A percentile compares a stretch with the other conserved stretches of the same genome.
phyloP scores from a whole-genome alignment of 2,888 invertebrate genomes.

The Arctia plantaginis region DNA sequence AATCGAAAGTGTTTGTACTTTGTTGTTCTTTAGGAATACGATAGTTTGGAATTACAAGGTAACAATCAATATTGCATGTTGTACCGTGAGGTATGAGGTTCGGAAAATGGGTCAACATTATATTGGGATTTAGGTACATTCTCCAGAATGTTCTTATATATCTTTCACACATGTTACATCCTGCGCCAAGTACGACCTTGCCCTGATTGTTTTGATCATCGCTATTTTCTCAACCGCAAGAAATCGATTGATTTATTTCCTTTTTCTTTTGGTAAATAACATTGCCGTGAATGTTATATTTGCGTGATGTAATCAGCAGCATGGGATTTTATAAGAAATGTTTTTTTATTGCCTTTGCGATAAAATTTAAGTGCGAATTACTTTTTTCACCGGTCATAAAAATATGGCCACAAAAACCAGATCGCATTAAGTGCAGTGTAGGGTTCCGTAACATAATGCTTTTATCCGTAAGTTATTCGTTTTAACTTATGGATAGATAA shows the following conservation, averaged over 20 bases:
- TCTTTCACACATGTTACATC: slow-evolving; percentile 27
- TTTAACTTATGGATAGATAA: no score
- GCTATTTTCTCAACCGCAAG: slow-evolving; percentile 26
- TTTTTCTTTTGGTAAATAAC: slow-evolving; percentile 24
- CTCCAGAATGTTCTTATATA: slow-evolving; percentile 20
- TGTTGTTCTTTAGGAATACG: no score
- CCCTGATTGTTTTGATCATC: slow-evolving; percentile 27
- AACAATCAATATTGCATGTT: slow-evolving; percentile 35
- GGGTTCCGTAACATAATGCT: no score
- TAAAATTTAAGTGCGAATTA: not conserved
- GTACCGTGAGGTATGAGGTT: slow-evolving; percentile 5
- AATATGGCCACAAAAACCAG: not conserved
- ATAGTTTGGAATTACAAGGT: not conserved
- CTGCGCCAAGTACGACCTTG: slow-evolving; percentile 24
- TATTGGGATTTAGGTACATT: slow-evolving; percentile 16
- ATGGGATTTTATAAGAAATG: slow-evolving; percentile 10
- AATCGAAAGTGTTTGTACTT: not conserved
- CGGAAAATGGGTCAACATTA: slow-evolving; percentile 16
- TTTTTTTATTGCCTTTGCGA: slow-evolving; percentile 6
- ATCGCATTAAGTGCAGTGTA: no score
- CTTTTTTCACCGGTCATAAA: not conserved
- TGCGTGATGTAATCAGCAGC: slow-evolving; percentile 19
- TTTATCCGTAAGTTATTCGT: no score
- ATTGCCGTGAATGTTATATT: slow-evolving; percentile 19
- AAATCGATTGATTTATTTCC: slow-evolving; percentile 30